Evolutionary conservation across 2,113 vertebrate species (phyloP), one percentile per base, ranked within the genome.

Genomic region (Parus major): DNA sequence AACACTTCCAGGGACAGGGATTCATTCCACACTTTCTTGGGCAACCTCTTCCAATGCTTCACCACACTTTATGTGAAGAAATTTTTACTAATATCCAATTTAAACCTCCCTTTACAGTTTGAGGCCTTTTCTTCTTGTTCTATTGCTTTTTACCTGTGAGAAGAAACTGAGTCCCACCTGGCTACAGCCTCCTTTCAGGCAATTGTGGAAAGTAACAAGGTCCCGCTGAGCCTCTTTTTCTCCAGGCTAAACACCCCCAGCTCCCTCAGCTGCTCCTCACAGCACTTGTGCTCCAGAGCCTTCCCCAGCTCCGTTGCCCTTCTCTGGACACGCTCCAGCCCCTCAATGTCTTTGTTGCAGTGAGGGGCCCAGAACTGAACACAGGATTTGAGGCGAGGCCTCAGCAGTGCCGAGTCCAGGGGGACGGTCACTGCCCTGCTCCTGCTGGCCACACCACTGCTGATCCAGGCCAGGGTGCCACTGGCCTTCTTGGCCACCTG

Each of bases 371-470:
- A 60, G 1, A 66, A n/a, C 10, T 60, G 53, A 29, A 0, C 46
- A n/a, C n/a, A 53, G n/a, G 23, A 22, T 41, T 47, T 0, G 6
- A 75, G 46, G 2, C 60, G 61, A 2, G 7, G 5, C n/a, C 46
- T 75, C 69, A n/a, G 0, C 78, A 80, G 66, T 57, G 76, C 42
- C 0, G 0, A 23, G 35, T 1, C 6, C 46, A 68, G 9, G 14
- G 14, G 29, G 16, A n/a, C 4, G 1, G 0, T 60, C 69, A 0
- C 46, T 75, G 46, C 39, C n/a, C 61, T 89, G 53, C 0, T 60
- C 39, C 78, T 41, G 53, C 39, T 75, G 69, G 20, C 13, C 69
- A 29, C 53, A n/a, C 33, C 4, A 21, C 0, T 14, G 46, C 61
- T 75, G 86, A 41, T 22, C 1, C 53, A 82, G 35, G 24, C 28